Base-by-base conservation (phyloP, 23 tunicate species). In the Halocynthia roretzi region DNA sequence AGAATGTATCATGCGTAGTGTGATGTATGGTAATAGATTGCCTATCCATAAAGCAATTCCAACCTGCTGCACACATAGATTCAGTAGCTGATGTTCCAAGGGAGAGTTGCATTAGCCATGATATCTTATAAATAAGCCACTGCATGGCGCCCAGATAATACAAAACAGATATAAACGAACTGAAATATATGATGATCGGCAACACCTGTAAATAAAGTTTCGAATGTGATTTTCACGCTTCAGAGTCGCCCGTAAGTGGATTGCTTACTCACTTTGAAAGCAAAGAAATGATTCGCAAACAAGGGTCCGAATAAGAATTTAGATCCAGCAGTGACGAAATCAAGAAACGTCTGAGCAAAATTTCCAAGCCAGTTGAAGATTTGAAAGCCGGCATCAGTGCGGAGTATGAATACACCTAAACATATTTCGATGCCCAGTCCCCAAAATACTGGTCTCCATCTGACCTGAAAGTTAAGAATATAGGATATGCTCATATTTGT, bases 91-190 rank as follows among this genome's bases (percentile, higher is more conserved):
- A 64, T 8, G 71, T 64, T 44, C 72, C 82, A n/a, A 77, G 52
- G 12, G 71, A 62, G 49, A 77, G 52, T 67, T 77, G 72, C 82
- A 77, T 77, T 22, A 77, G 5, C 72, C 72, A 63, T 14, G 72
- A 56, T n/a, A 77, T 57, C 40, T 73, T 73, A 20, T 72, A 57
- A 52, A 81, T 81, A 10, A 81, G 20, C 68, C 65, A 81, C 52
- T 72, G 81, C 80, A 81, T 72, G 0, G 77, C 63, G 6, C 85
- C 85, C 6, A 81, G 68, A 61, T 81, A 74, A 57, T 81, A 81
- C 67, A 81, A 14, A 10, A 81, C 61, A 7, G 68, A 61, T 8
- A 56, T 81, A 40, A 81, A 56, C 48, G 71, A 44, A 20, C 81
- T 73, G 78, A 81, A 81, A 54, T 75, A 81, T 22, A 81, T 81